Base-by-base conservation (phyloP, 2,888 invertebrate species). In the Rhyacophila evoluta region DNA sequence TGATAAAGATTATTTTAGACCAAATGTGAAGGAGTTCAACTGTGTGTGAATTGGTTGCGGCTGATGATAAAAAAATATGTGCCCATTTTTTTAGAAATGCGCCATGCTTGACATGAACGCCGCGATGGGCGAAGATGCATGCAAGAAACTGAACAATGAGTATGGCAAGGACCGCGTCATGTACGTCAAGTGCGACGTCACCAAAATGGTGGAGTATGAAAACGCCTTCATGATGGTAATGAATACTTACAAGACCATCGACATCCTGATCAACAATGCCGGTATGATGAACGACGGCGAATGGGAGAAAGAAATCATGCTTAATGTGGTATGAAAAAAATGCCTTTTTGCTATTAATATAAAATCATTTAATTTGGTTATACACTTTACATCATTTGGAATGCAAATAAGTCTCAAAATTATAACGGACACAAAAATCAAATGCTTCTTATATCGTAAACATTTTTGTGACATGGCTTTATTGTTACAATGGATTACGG, bases 181-280 rank as follows among this genome's bases (percentile, higher is more conserved):
- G 2, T 92, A 89, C 83, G 84, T 89, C 11, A 87, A 87, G 81
- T 88, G 89, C 77, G 90, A 92, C 72, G 90, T 91, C n/a, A 87
- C 88, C 0, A 87, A 86, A 25, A 72, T 83, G 27, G 83, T 84
- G 8, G 87, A 91, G 81, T 83, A 91, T 68, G 87, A 88, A 84
- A 87, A 81, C 68, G 86, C 88, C 3, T 88, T 86, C 29, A 86
- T 87, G 55, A 84, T 85, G 10, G 84, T 86, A 1, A 73, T 85
- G 27, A 81, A 84, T 10, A 84, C 83, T 3, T 88, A 87, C 83
- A 87, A 87, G 80, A 84, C 74, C 3, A 83, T 91, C 1, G 88
- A 89, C 81, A 84, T 89, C 1, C 83, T 90, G 4, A 84, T 89
- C 0, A 89, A 89, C 80, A 89, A 88, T 72, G 89, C 89, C 41